These are phyloP conservation scores for Chironomus tepperi DNA, from an alignment of 1,140 invertebrate species.

Conservation along the genomic window DNA sequence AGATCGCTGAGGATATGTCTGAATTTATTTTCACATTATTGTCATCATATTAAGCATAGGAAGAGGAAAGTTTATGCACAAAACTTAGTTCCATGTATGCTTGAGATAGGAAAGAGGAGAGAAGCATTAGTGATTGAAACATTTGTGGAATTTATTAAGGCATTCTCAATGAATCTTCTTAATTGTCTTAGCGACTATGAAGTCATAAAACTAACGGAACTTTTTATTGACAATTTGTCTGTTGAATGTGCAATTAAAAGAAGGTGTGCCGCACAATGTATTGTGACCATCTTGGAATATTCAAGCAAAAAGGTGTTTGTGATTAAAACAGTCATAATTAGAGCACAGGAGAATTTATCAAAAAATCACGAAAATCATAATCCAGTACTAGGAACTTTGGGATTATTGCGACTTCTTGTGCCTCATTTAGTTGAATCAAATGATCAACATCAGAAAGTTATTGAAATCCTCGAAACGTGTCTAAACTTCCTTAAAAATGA, in stretches of 20 bases:
- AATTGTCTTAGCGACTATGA: conserved; percentile 66
- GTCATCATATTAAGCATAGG: conserved; percentile 56
- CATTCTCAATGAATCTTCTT: conserved; percentile 61
- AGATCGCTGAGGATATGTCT: conserved; percentile 62
- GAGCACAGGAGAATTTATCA: conserved; percentile 41
- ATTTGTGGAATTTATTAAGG: conserved; percentile 52
- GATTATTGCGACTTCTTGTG: conserved; percentile 53
- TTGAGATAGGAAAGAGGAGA: conserved; percentile 53
- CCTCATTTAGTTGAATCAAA: conserved; percentile 44
- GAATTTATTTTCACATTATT: conserved; percentile 63
- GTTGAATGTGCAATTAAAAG: conserved; percentile 37
- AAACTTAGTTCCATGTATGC: conserved; percentile 61
- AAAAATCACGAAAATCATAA: conserved; percentile 39
- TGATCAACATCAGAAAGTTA: conserved; percentile 36
- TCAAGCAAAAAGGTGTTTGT: conserved; percentile 35
- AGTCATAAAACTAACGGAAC: conserved; percentile 41
- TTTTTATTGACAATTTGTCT: conserved; percentile 34
- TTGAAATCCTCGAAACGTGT: conserved; percentile 66
- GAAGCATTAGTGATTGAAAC: conserved; percentile 69
- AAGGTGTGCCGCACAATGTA: conserved; percentile 38
- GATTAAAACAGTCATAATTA: conserved; percentile 35
- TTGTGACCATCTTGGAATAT: conserved; percentile 38
- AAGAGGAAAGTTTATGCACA: conserved; percentile 68
- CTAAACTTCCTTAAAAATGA: conserved; percentile 55
- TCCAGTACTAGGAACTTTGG: conserved; percentile 54